Evolutionary conservation across 2,113 vertebrate genomes (phyloP).

Genomic region (Bufo gargarizans): DNA sequence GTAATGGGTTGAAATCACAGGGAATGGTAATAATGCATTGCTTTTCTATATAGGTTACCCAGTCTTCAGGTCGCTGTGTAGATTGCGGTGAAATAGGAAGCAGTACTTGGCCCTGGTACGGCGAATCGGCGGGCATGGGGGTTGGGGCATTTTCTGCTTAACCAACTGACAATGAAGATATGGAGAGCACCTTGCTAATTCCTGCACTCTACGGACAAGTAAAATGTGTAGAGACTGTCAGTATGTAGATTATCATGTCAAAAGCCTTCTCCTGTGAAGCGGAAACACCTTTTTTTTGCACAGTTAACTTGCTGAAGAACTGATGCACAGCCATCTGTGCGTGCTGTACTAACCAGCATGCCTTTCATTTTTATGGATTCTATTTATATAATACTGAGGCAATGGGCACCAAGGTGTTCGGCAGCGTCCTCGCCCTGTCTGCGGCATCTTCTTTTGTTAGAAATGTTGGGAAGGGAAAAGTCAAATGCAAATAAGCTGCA

Average conservation of each 20-base stretch:
- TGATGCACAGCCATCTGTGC: conserved; percentile 38
- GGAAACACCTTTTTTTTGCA: conserved; percentile 47
- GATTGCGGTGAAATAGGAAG: background rate
- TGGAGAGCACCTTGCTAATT: background rate
- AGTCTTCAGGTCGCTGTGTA: background rate
- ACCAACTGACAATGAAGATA: background rate
- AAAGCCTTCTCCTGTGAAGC: conserved; percentile 18
- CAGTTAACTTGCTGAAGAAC: conserved; percentile 19
- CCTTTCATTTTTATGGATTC: conserved; percentile 27
- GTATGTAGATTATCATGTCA: conserved; percentile 27
- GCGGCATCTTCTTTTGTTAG: background rate
- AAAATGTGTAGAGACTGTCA: background rate
- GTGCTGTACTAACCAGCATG: conserved; percentile 1
- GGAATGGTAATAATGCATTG: background rate
- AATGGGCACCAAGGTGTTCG: conserved; percentile 8
- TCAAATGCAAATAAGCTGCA: conserved; percentile 1
- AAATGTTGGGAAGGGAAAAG: background rate
- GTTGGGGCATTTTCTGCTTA: conserved; percentile 17
- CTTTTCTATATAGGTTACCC: background rate
- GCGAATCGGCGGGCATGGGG: background rate
- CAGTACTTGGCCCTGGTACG: no score
- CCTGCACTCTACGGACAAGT: conserved; percentile 20
- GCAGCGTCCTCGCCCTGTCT: conserved; percentile 11
- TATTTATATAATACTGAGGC: conserved; percentile 31
- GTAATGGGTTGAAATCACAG: background rate